Evolutionary conservation across 1,140 invertebrate species (phyloP), one percentile per base, ranked within the genome.

Genomic region (Dreissena polymorpha): DNA sequence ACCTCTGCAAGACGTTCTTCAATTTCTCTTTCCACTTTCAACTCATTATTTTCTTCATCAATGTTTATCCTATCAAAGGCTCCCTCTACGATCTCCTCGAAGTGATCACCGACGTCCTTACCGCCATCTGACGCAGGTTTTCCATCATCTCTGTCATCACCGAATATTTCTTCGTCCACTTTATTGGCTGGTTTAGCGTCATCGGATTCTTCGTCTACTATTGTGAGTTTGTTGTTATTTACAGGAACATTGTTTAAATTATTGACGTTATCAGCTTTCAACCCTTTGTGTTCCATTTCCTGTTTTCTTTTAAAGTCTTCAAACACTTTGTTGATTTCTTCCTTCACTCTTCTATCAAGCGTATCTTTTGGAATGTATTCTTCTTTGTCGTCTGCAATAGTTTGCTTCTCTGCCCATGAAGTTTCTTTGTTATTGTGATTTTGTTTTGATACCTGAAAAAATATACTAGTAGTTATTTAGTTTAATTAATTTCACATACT

Each of bases 21-120:
- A 18, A 55, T 55, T 55, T 55, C 53, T 55, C 18, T 55, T 55
- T 55, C 53, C 53, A 55, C 12, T 55, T 55, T 55, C 18, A 55
- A 55, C 12, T 67, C 71, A 39, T 74, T 71, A 6, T 64, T 67
- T 25, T 68, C 63, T 27, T 74, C 70, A 18, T 74, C 68, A 16
- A 65, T 60, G 23, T 53, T 25, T 29, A 64, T 49, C 27, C 60
- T 71, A 51, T 74, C n/a, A n/a, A n/a, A n/a, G n/a, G n/a, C n/a
- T n/a, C n/a, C n/a, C n/a, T n/a, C n/a, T n/a, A n/a, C n/a, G 16
- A 67, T 55, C 21, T 14, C 63, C 1, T 65, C 16, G 21, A 51
- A 49, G 50, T 67, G 39, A 72, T 63, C 73, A 76, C 18, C 55
- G 64, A 57, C n/a, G 12, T 64, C 25, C 13, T 76, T 39, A 12